These are phyloP conservation scores for Vanacampus margaritifer DNA, from an alignment of 2,113 vertebrate species.

Conservation along the genomic window DNA sequence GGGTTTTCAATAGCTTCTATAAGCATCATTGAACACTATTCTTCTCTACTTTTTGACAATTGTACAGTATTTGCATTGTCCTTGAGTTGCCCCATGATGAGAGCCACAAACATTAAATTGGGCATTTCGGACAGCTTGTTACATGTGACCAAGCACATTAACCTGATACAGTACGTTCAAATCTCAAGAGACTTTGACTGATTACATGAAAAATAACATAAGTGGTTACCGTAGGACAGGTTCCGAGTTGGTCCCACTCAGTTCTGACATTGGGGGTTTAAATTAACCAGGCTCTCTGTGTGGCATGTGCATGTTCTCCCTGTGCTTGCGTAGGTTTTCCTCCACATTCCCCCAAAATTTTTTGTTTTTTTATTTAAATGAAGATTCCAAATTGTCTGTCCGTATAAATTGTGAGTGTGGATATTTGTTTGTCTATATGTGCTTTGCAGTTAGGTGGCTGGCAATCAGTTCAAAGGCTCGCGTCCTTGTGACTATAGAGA, in stretches of 20 bases:
- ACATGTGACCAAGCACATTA: too few relatives aligned
- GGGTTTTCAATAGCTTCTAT: too few relatives aligned
- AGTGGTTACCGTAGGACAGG: too few relatives aligned
- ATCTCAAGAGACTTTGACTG: constrained; percentile 2
- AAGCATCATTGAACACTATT: too few relatives aligned
- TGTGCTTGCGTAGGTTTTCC: not conserved
- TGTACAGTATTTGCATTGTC: too few relatives aligned
- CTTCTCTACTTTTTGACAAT: too few relatives aligned
- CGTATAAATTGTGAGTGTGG: too few relatives aligned
- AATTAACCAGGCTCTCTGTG: too few relatives aligned
- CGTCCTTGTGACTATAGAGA: too few relatives aligned
- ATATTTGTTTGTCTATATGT: not conserved
- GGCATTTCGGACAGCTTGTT: not conserved
- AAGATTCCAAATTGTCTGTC: not conserved
- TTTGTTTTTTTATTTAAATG: not conserved
- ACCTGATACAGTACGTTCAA: constrained; percentile 1
- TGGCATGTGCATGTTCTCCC: not conserved
- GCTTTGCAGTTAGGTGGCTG: not conserved
- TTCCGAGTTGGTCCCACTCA: too few relatives aligned
- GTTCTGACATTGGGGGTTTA: too few relatives aligned
- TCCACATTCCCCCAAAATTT: not conserved
- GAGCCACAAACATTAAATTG: not conserved
- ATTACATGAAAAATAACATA: constrained; percentile 23
- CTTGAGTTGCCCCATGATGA: not conserved
- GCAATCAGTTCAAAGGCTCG: not conserved